A percentile compares a stretch with the other conserved stretches of the same genome.
These are phyloP conservation scores for Mythimna loreyi DNA, from an alignment of 2,888 invertebrate species.

Conservation along the genomic window DNA sequence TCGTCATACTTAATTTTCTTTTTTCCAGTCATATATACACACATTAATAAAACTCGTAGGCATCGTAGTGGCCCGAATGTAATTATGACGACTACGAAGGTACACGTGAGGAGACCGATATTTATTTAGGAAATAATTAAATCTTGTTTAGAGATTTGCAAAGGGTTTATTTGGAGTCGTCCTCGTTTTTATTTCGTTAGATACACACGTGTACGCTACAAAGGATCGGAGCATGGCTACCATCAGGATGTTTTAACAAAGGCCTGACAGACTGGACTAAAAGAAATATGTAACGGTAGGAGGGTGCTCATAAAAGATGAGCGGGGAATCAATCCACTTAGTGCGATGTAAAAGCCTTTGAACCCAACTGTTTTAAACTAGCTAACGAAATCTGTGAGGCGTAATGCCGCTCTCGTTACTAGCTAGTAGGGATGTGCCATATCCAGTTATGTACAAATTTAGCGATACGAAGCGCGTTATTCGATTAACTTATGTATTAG, in stretches of 20 bases:
- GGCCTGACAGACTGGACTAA: constrained; percentile 17
- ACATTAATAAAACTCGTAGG: neutral
- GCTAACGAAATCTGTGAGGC: constrained; percentile 47
- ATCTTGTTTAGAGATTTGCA: constrained; percentile 20
- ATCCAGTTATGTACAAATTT: neutral
- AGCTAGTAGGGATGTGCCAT: constrained; percentile 21
- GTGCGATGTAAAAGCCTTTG: constrained; percentile 47
- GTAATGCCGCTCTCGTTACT: constrained; percentile 39
- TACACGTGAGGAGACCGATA: constrained; percentile 2
- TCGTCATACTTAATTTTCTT: neutral
- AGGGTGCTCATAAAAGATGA: constrained; percentile 34
- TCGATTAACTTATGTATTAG: neutral
- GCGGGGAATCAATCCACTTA: constrained; percentile 48
- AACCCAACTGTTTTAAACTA: constrained; percentile 52
- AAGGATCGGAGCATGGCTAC: neutral
- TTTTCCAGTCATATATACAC: constrained; percentile 5
- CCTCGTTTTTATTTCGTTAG: constrained; percentile 21
- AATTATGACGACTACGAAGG: constrained; percentile 5
- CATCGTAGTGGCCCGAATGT: constrained; percentile 1
- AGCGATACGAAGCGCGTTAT: neutral
- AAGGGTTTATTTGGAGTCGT: constrained; percentile 3
- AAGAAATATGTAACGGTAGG: constrained; percentile 30
- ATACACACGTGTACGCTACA: neutral
- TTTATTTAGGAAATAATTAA: constrained; percentile 31
- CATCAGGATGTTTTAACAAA: constrained; percentile 27